Percentiles rank a stretch among this genome's conserved stretches.
These are phyloP conservation scores for Rhopalosiphum maidis DNA, from an alignment of 1,140 invertebrate species.

Conservation along the genomic window DNA sequence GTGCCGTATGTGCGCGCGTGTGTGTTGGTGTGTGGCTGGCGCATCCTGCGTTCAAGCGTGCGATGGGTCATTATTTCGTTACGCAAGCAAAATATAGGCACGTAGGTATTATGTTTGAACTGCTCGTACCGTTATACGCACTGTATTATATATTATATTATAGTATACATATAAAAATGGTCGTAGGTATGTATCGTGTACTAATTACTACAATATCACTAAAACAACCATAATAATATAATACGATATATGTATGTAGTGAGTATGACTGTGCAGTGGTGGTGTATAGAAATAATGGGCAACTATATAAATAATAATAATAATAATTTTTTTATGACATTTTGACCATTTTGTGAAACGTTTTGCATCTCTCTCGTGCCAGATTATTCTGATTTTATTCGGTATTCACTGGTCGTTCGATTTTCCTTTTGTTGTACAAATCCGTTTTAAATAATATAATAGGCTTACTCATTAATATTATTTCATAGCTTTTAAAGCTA, in stretches of 20 bases:
- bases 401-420: background rate
- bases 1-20: background rate
- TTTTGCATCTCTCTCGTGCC: background rate
- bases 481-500: no score
- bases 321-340: background rate
- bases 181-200: background rate
- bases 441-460: no score
- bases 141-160: background rate
- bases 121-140: background rate
- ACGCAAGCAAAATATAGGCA: background rate
- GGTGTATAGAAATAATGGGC: background rate
- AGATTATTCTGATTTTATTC: background rate
- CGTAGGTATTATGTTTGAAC: background rate
- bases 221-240: background rate
- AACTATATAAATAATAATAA: background rate
- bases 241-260: no score
- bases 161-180: background rate
- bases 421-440: background rate
- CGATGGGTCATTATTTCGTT: conserved; percentile 22
- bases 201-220: background rate
- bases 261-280: background rate
- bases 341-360: background rate
- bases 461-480: no score
- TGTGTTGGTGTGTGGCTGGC: background rate
- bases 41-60: background rate